These are phyloP conservation scores for Diphyllodes magnificus DNA, from an alignment of 2,113 vertebrate genomes.

Conservation along the genomic window DNA sequence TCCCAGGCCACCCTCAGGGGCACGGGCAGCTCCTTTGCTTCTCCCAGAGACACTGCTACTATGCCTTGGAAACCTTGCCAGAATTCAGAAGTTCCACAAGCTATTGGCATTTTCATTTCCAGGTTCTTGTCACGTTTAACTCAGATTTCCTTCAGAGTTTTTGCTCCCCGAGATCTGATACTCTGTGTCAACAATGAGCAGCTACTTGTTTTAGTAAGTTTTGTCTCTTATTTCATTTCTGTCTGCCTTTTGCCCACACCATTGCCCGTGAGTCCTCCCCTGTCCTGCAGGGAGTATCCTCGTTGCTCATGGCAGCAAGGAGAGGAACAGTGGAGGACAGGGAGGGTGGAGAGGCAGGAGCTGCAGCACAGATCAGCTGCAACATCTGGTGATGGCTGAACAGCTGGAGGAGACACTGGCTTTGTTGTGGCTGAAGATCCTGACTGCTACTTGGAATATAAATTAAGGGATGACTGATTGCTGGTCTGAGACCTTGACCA, in stretches of 20 bases:
- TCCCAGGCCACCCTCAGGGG: not conserved
- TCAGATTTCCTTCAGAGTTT: not conserved
- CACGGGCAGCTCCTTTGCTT: not conserved
- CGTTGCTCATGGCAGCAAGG: not conserved
- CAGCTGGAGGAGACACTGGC: not conserved
- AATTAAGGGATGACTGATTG: not conserved
- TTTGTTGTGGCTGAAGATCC: not conserved
- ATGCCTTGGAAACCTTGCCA: accelerated
- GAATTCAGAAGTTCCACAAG: not conserved
- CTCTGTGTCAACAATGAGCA: not conserved
- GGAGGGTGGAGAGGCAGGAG: not conserved
- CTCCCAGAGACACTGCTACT: not conserved
- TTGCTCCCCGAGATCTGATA: not conserved
- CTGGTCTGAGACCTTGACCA: not conserved
- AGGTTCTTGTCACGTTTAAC: not conserved
- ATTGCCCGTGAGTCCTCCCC: not conserved
- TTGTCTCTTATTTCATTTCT: not conserved
- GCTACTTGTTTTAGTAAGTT: not conserved
- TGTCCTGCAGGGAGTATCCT: not conserved
- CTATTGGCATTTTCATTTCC: not conserved
- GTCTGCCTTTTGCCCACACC: not conserved
- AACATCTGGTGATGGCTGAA: not conserved
- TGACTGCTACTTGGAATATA: not conserved
- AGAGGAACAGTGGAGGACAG: not conserved
- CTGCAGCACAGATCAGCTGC: not conserved